Evolutionary conservation across 2,113 vertebrate genomes (phyloP), one percentile per base, ranked within the genome.

Genomic region (Lasiurus cinereus): DNA sequence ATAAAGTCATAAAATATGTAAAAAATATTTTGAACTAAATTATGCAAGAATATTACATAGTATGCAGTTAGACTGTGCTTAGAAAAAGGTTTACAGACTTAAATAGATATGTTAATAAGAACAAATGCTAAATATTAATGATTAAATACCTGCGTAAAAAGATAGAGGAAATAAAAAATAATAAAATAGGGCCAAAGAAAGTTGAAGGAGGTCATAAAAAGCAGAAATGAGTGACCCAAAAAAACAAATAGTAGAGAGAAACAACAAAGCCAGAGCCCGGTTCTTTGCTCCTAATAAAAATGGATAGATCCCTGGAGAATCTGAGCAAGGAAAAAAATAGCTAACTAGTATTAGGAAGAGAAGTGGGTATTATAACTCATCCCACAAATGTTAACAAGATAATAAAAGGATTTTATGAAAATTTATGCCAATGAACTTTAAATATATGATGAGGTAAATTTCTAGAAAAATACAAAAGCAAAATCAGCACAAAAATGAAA

Each of bases 1-100:
- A 99, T 99, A 98, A 99, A 99, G 99, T 98, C 69, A 97, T 98
- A 98, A 98, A 94, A 88, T 46, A 83, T 46, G 64, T 24, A 27
- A 59, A 59, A 62, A 95, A 88, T 52, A 88, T 36, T 88, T 88
- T 96, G 48, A 95, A 83, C 33, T 88, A 56, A 90, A 76, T 64
- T 77, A 74, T 73, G 67, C 67, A 62, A 62, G 88, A 88, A 74
- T 79, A 88, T 54, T 84, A 29, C 73, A 76, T 33, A 74, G 2
- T 56, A 93, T 64, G 11, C 43, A 82, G 31, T 88, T 88, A 88
- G 74, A 80, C 14, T 62, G 1, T 87, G 33, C 22, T 87, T 84
- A 74, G 36, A 69, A 9, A 50, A 46, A 8, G 7, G 46, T 46
- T 46, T 46, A 54, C 29, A 80, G 56, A 69, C 24, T 85, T 80